Evolutionary conservation across 1,140 invertebrate species (phyloP).

Genomic region (Rhopalosiphum maidis): DNA sequence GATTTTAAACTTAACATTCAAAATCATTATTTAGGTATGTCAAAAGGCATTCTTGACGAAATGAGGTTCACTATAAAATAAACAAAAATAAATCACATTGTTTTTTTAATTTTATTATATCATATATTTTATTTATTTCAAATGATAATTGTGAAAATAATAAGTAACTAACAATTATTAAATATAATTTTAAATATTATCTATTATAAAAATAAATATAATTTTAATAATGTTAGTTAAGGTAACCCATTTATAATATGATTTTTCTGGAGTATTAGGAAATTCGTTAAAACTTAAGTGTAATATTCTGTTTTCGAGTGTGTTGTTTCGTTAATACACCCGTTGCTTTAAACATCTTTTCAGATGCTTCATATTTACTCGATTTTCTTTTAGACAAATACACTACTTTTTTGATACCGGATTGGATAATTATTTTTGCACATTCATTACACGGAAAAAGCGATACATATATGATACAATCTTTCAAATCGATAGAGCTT

Average conservation of each 20-base stretch:
- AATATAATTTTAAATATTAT: neutral
- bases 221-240: neutral
- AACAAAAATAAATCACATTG: neutral
- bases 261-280: conserved; percentile 62
- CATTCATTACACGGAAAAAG: conserved; percentile 96
- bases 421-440: conserved; percentile 95
- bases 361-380: conserved; percentile 73
- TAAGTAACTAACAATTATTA: neutral
- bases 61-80: neutral
- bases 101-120: neutral
- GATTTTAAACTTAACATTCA: too few relatives aligned
- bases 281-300: conserved; percentile 73
- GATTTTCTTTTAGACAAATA: conserved; percentile 81
- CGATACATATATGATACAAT: conserved; percentile 84
- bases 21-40: too few relatives aligned
- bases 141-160: neutral
- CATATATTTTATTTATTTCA: neutral
- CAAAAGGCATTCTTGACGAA: neutral
- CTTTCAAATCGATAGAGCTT: conserved; percentile 76
- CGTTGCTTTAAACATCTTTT: conserved; percentile 79
- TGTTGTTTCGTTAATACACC: conserved; percentile 74
- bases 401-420: conserved; percentile 80
- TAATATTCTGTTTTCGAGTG: conserved; percentile 69
- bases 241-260: neutral
- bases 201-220: neutral